Percentiles rank a stretch among this genome's conserved stretches.
Conservation (phyloP, 35 echinoderm and acorn worm genomes). For the Amphiura filiformis region DNA sequence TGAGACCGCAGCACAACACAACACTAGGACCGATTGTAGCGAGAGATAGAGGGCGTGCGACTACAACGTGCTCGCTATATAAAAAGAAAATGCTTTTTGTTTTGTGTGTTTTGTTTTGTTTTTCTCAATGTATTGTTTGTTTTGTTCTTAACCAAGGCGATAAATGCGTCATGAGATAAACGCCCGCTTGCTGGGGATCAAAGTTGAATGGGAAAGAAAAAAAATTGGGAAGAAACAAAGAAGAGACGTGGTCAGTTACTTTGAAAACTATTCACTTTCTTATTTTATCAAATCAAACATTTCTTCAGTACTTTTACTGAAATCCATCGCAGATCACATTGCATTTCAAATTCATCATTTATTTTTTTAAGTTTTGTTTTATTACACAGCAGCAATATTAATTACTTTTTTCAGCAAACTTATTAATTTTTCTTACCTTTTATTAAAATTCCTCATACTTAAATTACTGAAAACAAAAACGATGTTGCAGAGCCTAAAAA, state of each 20-base stretch:
- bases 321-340: background rate
- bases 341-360: background rate
- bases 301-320: background rate
- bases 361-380: background rate
- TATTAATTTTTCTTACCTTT: background rate
- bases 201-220: slow-evolving; percentile 33
- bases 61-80: slow-evolving; percentile 7
- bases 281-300: background rate
- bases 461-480: slow-evolving; percentile 6
- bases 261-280: background rate
- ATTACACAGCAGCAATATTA: background rate
- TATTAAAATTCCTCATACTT: background rate
- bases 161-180: background rate
- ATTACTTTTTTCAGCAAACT: background rate
- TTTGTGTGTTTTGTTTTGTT: background rate
- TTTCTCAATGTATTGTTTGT: background rate
- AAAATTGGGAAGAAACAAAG: slow-evolving; percentile 54
- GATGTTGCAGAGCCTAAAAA: background rate
- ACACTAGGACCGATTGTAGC: slow-evolving; percentile 13
- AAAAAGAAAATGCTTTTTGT: slow-evolving; percentile 3
- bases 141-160: background rate
- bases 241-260: slow-evolving; percentile 38
- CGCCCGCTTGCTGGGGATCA: slow-evolving; percentile 23
- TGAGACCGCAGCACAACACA: background rate
- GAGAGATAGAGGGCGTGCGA: background rate